Conservation (phyloP, 2,888 invertebrate species). For the Drosophila eohydei region DNA sequence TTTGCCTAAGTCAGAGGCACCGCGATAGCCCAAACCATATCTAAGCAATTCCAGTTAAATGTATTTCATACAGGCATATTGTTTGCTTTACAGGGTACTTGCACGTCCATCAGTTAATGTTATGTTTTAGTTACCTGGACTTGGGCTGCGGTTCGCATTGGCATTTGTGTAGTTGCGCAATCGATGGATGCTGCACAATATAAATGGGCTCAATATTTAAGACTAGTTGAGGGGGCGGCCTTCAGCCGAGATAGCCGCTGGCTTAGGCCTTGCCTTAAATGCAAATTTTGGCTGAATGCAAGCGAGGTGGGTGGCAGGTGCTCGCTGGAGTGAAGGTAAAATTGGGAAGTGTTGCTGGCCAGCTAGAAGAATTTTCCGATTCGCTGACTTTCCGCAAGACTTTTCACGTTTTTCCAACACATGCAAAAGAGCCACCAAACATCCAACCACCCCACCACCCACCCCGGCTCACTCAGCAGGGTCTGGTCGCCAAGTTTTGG, state of each 20-base stretch:
- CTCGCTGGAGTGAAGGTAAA: not conserved
- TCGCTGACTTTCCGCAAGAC: constrained; percentile 50
- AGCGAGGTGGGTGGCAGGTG: not conserved
- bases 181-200: constrained; percentile 51
- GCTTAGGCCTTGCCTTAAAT: constrained; percentile 37
- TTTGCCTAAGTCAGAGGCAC: not conserved
- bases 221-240: constrained; percentile 1
- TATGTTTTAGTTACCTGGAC: constrained; percentile 34
- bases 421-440: not conserved
- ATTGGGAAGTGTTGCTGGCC: not conserved
- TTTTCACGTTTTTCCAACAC: constrained; percentile 8
- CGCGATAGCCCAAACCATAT: no score
- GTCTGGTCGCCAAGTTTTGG: constrained; percentile 8
- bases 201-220: constrained; percentile 53
- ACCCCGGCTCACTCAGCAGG: not conserved
- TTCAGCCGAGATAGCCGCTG: constrained; percentile 8
- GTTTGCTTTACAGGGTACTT: constrained; percentile 4
- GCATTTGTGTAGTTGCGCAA: constrained; percentile 37
- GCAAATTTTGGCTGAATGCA: constrained; percentile 54
- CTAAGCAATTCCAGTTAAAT: no score
- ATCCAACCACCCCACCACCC: not conserved
- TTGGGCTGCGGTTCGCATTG: not conserved
- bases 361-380: constrained; percentile 58
- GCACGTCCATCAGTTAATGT: not conserved
- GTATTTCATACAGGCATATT: no score